Evolutionary conservation across 2,888 invertebrate genomes (phyloP).

Genomic region (Nomada lathburiana): DNA sequence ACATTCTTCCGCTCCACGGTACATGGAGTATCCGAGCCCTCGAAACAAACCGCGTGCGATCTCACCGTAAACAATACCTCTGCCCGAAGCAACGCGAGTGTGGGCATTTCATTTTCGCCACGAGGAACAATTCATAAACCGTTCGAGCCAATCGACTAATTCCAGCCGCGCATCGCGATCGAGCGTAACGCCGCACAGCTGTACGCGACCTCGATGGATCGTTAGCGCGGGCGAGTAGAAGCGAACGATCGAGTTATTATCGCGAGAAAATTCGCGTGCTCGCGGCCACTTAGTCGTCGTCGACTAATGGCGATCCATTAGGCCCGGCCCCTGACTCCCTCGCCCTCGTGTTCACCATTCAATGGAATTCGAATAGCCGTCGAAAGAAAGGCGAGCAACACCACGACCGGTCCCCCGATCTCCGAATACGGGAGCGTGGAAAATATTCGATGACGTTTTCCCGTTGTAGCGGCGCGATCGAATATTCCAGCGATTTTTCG

Average conservation of each 20-base stretch:
- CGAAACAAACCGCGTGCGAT: no score
- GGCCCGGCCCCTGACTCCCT: constrained; percentile 11
- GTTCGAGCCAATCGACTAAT: background rate
- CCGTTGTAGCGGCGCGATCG: no score
- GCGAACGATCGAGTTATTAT: constrained; percentile 51
- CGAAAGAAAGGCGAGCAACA: constrained; percentile 4
- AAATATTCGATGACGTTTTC: no score
- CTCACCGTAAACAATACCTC: no score
- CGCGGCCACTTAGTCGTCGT: constrained; percentile 36
- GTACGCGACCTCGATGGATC: constrained; percentile 38
- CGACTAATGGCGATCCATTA: constrained; percentile 51
- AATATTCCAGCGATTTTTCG: no score
- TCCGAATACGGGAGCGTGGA: no score
- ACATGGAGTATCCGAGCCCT: no score
- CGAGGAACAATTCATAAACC: background rate
- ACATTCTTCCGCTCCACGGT: no score
- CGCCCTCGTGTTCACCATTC: constrained; percentile 11
- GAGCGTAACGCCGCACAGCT: constrained; percentile 33
- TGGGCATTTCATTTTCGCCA: no score
- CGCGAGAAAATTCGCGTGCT: constrained; percentile 43
- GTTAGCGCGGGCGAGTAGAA: constrained; percentile 14
- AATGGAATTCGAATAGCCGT: constrained; percentile 15
- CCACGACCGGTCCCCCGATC: constrained; percentile 38
- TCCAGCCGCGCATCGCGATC: constrained; percentile 14
- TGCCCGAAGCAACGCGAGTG: no score